These are phyloP conservation scores for Otolemur crassicaudatus DNA, from an alignment of 2,797 vertebrate genomes.

Conservation along the genomic window DNA sequence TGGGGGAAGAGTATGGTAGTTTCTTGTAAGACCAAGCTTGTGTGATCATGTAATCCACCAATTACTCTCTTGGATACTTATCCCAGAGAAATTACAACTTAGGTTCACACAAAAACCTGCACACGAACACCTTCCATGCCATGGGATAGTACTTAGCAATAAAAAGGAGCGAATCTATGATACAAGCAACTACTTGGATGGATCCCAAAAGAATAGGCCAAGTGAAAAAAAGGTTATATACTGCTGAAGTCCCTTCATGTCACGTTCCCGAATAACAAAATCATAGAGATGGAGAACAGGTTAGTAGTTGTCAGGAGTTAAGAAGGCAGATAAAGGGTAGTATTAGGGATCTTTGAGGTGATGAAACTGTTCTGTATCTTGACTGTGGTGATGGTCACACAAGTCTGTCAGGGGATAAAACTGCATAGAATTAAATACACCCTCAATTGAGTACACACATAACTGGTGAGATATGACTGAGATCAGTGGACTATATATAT, in stretches of 20 bases:
- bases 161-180: not conserved
- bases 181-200: not conserved
- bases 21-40: not conserved
- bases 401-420: not conserved
- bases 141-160: not conserved
- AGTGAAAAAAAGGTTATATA: not conserved
- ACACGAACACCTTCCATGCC: not conserved
- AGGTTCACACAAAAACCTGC: not conserved
- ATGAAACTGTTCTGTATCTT: not conserved
- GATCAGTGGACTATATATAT: not conserved
- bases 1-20: not conserved
- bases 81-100: not conserved
- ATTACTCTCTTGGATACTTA: not conserved
- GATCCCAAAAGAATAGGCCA: not conserved
- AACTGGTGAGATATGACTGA: not conserved
- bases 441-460: not conserved
- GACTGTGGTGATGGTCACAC: not conserved
- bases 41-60: not conserved
- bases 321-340: not conserved
- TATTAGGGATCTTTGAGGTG: not conserved
- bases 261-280: not conserved
- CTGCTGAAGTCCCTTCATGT: not conserved
- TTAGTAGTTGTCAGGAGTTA: not conserved
- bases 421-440: not conserved
- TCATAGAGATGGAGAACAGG: not conserved